Base-by-base conservation (phyloP, 2,113 vertebrate species). In the Bungarus multicinctus region DNA sequence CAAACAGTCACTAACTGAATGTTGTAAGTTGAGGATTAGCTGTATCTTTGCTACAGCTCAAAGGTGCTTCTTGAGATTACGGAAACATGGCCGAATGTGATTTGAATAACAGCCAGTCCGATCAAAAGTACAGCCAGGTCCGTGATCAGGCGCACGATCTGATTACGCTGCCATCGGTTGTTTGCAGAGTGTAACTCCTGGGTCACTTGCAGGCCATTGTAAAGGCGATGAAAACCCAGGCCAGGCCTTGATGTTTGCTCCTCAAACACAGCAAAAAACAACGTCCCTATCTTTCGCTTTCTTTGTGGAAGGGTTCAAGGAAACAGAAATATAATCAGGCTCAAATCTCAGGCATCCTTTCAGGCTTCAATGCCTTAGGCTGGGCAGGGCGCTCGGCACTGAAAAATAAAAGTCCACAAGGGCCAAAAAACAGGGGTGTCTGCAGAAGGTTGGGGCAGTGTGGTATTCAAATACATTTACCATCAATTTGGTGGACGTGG, bases 51-150 rank as follows among this genome's bases (percentile, higher is more conserved):
- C 45, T 5, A n/a, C 4, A 8, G 10, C 27, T n/a, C 60, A 69
- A 69, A 45, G 7, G 60, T n/a, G 58, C 20, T 7, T 74, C 9
- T 34, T n/a, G 47, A 81, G 74, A 25, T 45, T 52, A 81, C 0
- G 11, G 52, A 86, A 90, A 34, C n/a, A 12, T 90, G 39, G 20
- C 64, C 34, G 3, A 22, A 81, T 53, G 60, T 81, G n/a, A 81
- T 54, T 60, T 54, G 64, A 53, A 22, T 20, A 14, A 30, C 64
- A 81, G 64, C 23, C 34, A 10, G 89, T 52, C 34, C 20, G 39
- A 53, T 90, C 22, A 90, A 81, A 90, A 81, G 89, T 53, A 90
- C 89, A 90, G 10, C 60, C 60, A 74, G 64, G 50, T 81, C 64
- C 47, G 14, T 81, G 69, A 74, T 81, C n/a, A 53, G 30, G 52